Conservation (phyloP, 2,113 vertebrate genomes). For the Misgurnus mizolepis region DNA sequence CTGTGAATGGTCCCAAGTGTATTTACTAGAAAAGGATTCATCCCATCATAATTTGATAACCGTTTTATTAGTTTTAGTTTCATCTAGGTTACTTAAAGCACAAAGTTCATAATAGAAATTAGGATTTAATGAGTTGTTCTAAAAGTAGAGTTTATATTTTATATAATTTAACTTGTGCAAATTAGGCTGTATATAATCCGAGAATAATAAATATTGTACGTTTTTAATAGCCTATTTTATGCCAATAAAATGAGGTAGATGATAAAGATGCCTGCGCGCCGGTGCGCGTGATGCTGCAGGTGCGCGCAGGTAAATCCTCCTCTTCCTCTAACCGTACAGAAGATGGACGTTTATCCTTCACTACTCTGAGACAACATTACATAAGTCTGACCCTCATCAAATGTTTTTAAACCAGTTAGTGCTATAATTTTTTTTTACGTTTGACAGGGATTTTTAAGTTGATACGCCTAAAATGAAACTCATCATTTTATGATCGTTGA, state of each 20-base stretch:
- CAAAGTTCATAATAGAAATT: too few species aligned
- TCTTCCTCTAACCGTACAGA: constrained; percentile 22
- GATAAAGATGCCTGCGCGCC: constrained; percentile 1
- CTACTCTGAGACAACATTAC: not conserved
- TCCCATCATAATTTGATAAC: too few species aligned
- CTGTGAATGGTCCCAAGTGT: too few species aligned
- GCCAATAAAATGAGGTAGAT: not conserved
- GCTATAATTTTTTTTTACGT: not conserved
- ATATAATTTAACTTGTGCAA: too few species aligned
- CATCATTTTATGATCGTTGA: constrained; percentile 74
- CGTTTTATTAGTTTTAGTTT: too few species aligned
- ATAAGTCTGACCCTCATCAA: constrained; percentile 54
- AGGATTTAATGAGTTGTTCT: too few species aligned
- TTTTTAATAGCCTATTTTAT: not conserved
- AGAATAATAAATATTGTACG: not conserved
- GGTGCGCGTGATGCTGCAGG: constrained; percentile 14
- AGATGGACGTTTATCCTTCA: constrained; percentile 35
- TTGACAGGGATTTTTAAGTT: not conserved
- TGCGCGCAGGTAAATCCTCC: constrained; percentile 3
- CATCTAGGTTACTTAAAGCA: too few species aligned
- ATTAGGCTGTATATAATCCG: not conserved
- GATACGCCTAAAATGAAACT: constrained; percentile 64
- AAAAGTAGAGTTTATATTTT: too few species aligned
- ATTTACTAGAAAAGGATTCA: too few species aligned
- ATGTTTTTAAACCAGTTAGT: constrained; percentile 19